Percentiles rank a stretch among this genome's conserved stretches.
These are phyloP conservation scores for Axea sp. DNA, from an alignment of 2,888 invertebrate species.

Conservation along the genomic window DNA sequence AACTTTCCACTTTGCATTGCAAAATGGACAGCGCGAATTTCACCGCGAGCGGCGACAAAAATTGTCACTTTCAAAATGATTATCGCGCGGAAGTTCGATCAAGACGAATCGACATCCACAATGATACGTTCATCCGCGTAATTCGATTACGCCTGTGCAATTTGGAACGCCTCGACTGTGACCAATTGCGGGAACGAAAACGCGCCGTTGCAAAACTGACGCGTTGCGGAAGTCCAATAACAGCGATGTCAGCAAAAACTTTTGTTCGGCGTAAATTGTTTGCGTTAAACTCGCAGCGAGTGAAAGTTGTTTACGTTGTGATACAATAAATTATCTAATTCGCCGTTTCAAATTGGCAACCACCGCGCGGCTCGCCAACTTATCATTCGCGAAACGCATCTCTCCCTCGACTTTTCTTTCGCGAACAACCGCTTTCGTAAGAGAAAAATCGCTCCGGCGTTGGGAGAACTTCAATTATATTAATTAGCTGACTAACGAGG, in stretches of 20 bases:
- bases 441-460: background rate
- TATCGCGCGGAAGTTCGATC: no score
- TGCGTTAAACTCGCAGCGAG: slow-evolving; percentile 5
- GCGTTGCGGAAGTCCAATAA: slow-evolving; percentile 49
- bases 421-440: background rate
- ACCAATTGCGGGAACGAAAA: slow-evolving; percentile 25
- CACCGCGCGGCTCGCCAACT: background rate
- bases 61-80: no score
- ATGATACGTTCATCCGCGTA: slow-evolving; percentile 20
- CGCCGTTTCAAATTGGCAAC: slow-evolving; percentile 11
- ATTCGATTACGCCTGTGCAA: slow-evolving; percentile 33
- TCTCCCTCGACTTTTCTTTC: no score
- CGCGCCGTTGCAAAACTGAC: slow-evolving; percentile 29
- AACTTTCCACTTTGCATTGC: no score
- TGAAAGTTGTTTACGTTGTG: slow-evolving; percentile 53
- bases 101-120: background rate
- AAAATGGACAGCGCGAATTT: no score
- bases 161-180: slow-evolving; percentile 10
- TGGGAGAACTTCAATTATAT: slow-evolving; percentile 11
- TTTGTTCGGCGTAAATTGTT: slow-evolving; percentile 24
- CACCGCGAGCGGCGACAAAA: no score
- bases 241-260: slow-evolving; percentile 44
- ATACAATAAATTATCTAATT: slow-evolving; percentile 54
- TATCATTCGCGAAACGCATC: no score
- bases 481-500: slow-evolving; percentile 17